Evolutionary conservation across 2,888 invertebrate genomes (phyloP).

Genomic region (Xestia sexstrigata): DNA sequence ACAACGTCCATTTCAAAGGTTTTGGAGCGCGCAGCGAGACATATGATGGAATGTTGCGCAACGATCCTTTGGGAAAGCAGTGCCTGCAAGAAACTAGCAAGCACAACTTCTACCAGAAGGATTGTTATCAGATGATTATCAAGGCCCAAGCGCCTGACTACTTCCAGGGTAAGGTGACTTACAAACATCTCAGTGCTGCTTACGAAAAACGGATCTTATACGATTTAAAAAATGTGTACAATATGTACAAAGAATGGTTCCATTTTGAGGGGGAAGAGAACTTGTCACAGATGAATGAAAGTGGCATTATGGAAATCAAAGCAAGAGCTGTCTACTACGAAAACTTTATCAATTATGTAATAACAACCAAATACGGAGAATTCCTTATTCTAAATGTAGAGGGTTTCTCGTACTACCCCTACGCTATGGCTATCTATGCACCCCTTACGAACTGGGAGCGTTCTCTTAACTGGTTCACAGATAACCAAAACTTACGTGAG

Average conservation of each 20-base stretch:
- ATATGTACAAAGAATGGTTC: constrained; percentile 10
- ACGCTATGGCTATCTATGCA: constrained; percentile 79
- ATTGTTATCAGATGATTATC: constrained; percentile 90
- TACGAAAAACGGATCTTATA: background rate
- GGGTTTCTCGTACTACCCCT: constrained; percentile 25
- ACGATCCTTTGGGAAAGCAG: constrained; percentile 84
- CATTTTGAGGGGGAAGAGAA: constrained; percentile 50
- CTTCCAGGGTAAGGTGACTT: constrained; percentile 84
- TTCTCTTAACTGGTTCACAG: constrained; percentile 72
- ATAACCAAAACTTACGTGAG: constrained; percentile 90
- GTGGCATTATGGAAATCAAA: constrained; percentile 87
- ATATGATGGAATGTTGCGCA: constrained; percentile 85
- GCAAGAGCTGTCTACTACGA: constrained; percentile 83
- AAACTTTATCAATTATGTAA: constrained; percentile 80
- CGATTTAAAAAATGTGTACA: background rate
- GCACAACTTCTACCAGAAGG: constrained; percentile 90
- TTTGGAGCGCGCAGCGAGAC: constrained; percentile 86
- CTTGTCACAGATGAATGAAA: constrained; percentile 65
- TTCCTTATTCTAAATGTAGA: constrained; percentile 78
- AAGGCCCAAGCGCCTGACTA: constrained; percentile 90
- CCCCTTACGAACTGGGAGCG: constrained; percentile 68
- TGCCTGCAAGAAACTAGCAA: constrained; percentile 88
- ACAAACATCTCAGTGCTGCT: constrained; percentile 78
- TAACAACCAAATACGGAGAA: constrained; percentile 85
- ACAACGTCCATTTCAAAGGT: constrained; percentile 83